These are phyloP conservation scores for Clinocottus analis DNA, from an alignment of 2,113 vertebrate species.

Conservation along the genomic window DNA sequence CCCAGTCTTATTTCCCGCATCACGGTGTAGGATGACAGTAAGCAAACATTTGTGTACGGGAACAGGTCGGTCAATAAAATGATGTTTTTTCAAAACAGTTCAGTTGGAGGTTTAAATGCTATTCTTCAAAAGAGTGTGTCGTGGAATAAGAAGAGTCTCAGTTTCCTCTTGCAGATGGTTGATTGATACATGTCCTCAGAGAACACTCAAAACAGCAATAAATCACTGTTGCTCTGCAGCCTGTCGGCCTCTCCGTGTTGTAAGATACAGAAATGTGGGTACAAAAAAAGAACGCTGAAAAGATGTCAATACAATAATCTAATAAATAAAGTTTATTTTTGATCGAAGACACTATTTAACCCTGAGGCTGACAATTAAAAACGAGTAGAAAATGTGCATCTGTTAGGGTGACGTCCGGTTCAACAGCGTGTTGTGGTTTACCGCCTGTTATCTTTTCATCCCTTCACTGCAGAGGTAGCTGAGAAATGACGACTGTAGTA, in stretches of 20 bases:
- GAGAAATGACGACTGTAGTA: background rate
- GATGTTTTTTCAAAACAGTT: background rate
- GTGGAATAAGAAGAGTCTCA: background rate
- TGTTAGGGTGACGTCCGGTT: background rate
- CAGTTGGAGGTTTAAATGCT: background rate
- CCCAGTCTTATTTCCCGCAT: background rate
- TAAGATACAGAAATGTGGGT: background rate
- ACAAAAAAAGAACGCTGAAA: background rate
- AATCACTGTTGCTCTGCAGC: background rate
- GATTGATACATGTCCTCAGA: background rate
- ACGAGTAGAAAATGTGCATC: background rate
- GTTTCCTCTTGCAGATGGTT: rapidly evolving
- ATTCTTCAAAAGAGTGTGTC: background rate
- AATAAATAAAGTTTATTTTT: background rate
- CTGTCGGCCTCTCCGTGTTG: background rate
- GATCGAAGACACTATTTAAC: background rate
- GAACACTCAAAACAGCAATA: background rate
- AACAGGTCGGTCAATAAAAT: background rate
- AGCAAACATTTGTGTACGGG: background rate
- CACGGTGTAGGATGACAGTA: background rate
- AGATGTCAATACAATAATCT: background rate
- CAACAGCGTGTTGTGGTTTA: background rate
- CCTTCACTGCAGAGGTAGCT: background rate
- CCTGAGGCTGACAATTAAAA: background rate
- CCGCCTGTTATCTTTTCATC: background rate